Evolutionary conservation across 2,113 vertebrate species (phyloP).

Genomic region (Bucco capensis): DNA sequence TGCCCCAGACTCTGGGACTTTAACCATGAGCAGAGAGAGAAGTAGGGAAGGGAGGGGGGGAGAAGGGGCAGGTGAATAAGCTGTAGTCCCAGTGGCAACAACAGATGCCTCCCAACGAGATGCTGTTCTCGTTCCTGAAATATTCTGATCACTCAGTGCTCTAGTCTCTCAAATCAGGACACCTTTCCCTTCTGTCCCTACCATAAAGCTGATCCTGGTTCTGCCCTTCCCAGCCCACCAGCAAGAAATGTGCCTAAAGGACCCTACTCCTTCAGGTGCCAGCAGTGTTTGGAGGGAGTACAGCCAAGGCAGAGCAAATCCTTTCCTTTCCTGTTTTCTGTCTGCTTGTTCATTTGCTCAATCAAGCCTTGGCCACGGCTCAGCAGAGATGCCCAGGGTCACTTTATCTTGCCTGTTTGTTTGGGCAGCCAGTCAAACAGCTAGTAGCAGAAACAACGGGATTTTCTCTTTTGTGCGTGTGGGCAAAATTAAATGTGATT

Average conservation of each 20-base stretch:
- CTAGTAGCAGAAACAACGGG: conserved; percentile 1
- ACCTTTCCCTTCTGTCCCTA: neutral
- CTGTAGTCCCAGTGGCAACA: rapidly evolving
- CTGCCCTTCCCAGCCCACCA: neutral
- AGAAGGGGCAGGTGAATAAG: neutral
- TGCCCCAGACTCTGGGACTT: neutral
- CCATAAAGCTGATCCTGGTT: neutral
- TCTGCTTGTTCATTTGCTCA: conserved; percentile 29
- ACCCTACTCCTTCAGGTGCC: rapidly evolving
- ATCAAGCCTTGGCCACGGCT: neutral
- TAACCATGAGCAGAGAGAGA: neutral
- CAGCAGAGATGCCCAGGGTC: conserved; percentile 16
- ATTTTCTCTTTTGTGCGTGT: neutral
- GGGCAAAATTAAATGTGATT: conserved; percentile 45
- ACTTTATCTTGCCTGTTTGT: conserved; percentile 39
- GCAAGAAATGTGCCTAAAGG: neutral
- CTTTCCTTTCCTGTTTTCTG: neutral
- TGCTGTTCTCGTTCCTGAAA: neutral
- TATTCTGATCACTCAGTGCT: neutral
- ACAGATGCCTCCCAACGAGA: neutral
- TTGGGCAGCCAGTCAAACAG: conserved; percentile 43
- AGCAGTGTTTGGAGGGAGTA: neutral
- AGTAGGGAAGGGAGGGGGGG: neutral
- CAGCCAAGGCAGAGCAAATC: neutral
- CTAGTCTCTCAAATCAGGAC: neutral